Conservation (phyloP, 1,140 invertebrate species). For the Plodia interpunctella region DNA sequence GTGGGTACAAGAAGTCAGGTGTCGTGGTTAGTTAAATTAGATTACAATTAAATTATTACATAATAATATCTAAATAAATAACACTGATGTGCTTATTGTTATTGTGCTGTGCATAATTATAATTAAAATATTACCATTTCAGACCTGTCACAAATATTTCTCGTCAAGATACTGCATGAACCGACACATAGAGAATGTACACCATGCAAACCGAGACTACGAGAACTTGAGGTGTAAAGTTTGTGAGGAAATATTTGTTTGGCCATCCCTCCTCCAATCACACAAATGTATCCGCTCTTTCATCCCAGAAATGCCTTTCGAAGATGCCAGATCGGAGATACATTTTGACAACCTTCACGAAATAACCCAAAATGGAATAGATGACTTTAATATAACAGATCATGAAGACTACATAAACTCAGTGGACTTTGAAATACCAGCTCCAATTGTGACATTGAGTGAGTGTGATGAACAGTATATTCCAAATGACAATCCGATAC, state of each 20-base stretch:
- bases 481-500: constrained; percentile 19
- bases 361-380: constrained; percentile 25
- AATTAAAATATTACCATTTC: constrained; percentile 22
- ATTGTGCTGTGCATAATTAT: too few relatives aligned
- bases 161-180: constrained; percentile 44
- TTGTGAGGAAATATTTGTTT: constrained; percentile 55
- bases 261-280: constrained; percentile 36
- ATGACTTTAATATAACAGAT: constrained; percentile 33
- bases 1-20: too few relatives aligned
- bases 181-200: constrained; percentile 36
- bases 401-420: constrained; percentile 41
- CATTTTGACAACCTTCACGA: constrained; percentile 40
- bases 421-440: constrained; percentile 56
- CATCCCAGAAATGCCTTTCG: constrained; percentile 46
- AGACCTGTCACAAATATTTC: constrained; percentile 52
- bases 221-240: constrained; percentile 35
- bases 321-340: constrained; percentile 47
- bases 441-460: constrained; percentile 43
- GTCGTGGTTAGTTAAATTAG: too few relatives aligned
- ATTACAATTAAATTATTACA: too few relatives aligned
- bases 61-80: too few relatives aligned
- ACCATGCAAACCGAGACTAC: constrained; percentile 30
- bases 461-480: constrained; percentile 31
- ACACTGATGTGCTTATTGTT: too few relatives aligned
- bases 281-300: constrained; percentile 51